Percentiles rank a stretch among this genome's conserved stretches.
phyloP scores from a whole-genome alignment of 2,797 vertebrate genomes.

The Choloepus didactylus region DNA sequence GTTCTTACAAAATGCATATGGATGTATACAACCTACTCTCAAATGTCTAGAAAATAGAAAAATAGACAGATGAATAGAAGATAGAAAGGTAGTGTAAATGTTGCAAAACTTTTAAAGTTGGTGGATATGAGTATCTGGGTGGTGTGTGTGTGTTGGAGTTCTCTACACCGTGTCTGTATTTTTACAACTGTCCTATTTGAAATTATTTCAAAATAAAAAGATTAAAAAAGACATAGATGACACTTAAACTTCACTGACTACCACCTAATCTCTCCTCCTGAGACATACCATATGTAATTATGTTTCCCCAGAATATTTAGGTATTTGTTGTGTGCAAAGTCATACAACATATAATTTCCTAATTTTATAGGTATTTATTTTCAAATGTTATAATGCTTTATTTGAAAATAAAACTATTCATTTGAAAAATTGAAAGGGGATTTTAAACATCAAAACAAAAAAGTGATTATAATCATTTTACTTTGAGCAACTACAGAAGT shows the following conservation, averaged over 20 bases:
- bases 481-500: background rate
- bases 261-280: background rate
- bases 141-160: no score
- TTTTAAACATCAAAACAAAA: conserved; percentile 17
- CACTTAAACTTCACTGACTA: background rate
- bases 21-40: no score
- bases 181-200: no score
- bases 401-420: background rate
- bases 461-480: background rate
- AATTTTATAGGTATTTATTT: background rate
- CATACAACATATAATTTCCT: background rate
- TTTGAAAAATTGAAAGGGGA: background rate
- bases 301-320: background rate
- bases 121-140: no score
- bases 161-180: no score
- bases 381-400: background rate
- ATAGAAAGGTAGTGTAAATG: no score
- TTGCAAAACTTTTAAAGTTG: no score
- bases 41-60: no score
- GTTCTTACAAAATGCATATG: no score
- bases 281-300: background rate
- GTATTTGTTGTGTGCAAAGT: background rate
- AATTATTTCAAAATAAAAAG: no score
- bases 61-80: no score
- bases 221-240: background rate